Evolutionary conservation across 2,888 invertebrate genomes (phyloP).

Genomic region (Automeris io): DNA sequence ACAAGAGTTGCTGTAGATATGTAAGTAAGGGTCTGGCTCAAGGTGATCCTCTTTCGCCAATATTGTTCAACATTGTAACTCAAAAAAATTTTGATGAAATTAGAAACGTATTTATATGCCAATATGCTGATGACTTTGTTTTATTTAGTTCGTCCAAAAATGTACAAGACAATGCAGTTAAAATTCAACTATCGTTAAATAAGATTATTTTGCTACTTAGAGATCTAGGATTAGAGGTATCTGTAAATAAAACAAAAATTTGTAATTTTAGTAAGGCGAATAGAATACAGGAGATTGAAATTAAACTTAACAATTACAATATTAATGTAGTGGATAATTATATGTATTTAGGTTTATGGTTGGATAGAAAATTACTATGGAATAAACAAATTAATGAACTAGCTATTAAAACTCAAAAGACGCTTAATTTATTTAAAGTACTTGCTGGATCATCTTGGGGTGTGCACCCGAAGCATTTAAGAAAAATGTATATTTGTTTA

Average conservation of each 20-base stretch:
- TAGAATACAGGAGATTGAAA: constrained; percentile 2
- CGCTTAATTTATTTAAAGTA: constrained; percentile 20
- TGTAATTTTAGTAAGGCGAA: constrained; percentile 18
- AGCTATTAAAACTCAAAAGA: constrained; percentile 13
- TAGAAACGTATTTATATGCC: constrained; percentile 10
- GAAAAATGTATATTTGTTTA: constrained; percentile 18
- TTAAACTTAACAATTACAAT: constrained; percentile 7
- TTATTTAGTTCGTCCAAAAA: background rate
- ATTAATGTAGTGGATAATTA: constrained; percentile 10
- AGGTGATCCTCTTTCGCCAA: constrained; percentile 21
- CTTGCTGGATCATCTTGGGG: constrained; percentile 22
- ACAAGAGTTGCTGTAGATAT: background rate
- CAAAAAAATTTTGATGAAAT: constrained; percentile 6
- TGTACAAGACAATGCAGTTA: background rate
- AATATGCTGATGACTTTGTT: constrained; percentile 21
- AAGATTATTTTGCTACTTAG: constrained; percentile 10
- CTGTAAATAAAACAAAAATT: constrained; percentile 17
- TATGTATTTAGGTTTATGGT: constrained; percentile 25
- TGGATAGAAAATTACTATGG: constrained; percentile 21
- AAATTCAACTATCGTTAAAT: constrained; percentile 7
- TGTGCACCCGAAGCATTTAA: constrained; percentile 20
- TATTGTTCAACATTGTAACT: constrained; percentile 22
- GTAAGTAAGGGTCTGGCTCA: constrained; percentile 17
- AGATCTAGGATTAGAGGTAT: constrained; percentile 14
- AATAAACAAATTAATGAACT: constrained; percentile 21